phyloP scores from a whole-genome alignment of 2,888 invertebrate species.

The Dysmachus trigonus region DNA sequence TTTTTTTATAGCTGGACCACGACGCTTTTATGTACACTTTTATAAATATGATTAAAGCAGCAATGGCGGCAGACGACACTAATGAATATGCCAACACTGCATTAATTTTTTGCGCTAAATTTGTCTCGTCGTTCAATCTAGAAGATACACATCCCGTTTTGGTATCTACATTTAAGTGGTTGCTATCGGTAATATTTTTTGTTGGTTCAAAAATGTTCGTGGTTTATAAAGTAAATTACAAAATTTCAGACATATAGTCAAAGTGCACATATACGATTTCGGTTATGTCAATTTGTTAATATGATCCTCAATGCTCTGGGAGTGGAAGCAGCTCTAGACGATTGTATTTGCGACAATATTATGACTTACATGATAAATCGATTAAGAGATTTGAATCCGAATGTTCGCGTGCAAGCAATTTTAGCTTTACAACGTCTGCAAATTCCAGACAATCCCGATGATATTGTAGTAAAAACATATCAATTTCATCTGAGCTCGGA shows the following conservation, averaged over 20 bases:
- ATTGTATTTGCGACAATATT: slow-evolving; percentile 77
- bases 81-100: slow-evolving; percentile 75
- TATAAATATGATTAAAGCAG: slow-evolving; percentile 70
- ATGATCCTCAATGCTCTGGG: slow-evolving; percentile 78
- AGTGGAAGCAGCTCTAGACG: slow-evolving; percentile 79
- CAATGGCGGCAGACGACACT: slow-evolving; percentile 73
- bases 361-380: slow-evolving; percentile 74
- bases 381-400: slow-evolving; percentile 76
- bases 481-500: slow-evolving; percentile 78
- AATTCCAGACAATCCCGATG: slow-evolving; percentile 77
- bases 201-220: not conserved
- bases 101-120: slow-evolving; percentile 77
- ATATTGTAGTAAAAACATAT: slow-evolving; percentile 78
- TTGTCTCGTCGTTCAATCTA: slow-evolving; percentile 70
- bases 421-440: slow-evolving; percentile 82
- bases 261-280: slow-evolving; percentile 70
- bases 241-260: slow-evolving; percentile 64
- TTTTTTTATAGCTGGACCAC: slow-evolving; percentile 64
- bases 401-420: slow-evolving; percentile 82
- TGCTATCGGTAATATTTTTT: slow-evolving; percentile 54
- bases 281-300: slow-evolving; percentile 81
- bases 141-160: slow-evolving; percentile 63
- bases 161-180: slow-evolving; percentile 57
- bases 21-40: slow-evolving; percentile 72
- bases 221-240: not conserved